Evolutionary conservation across 2,113 vertebrate genomes (phyloP), one percentile per base, ranked within the genome.

Genomic region (Paramormyrops kingsleyae): DNA sequence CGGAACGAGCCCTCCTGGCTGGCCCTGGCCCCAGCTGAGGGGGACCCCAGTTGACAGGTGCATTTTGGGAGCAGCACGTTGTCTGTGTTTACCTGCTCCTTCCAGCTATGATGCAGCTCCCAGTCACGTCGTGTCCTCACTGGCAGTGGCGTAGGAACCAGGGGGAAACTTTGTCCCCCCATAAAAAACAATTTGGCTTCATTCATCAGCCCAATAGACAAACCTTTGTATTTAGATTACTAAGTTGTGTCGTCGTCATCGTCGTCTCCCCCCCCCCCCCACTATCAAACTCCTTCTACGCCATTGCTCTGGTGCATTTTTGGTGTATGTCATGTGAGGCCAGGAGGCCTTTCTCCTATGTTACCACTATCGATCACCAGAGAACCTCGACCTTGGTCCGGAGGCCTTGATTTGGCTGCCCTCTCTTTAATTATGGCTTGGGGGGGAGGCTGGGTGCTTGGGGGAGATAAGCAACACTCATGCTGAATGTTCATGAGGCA

Each of bases 41-140:
- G 86, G 17, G 88, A 80, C 39, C 44, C 42, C 70, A 39, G 88
- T 47, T 31, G 31, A 89, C 47, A 52, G 88, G 70, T 89, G 88
- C 88, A 52, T 74, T 35, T 9, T 52, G n/a, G 46, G 66, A 80
- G 13, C 49, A 53, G 24, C 50, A 35, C n/a, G 86, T 2, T 53
- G n/a, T 21, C 13, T 35, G 35, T 24, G n/a, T 52, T 13, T 17
- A 87, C 13, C 50, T 17, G 49, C 31, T 85, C 24, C 10, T 12
- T 53, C 49, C 85, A 17, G 84, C 31, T 15, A 31, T 31, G 47
- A 12, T 87, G 2, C 9, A n/a, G 13, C 19, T 62, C 59, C 59
- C 24, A 3, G 24, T 62, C 59, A 62, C 24, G 59, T 66, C n/a
- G n/a, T 66, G 59, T 27, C 3, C 59, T 66, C n/a, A 66, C 9